Percentiles rank a stretch among this genome's conserved stretches.
phyloP scores from a whole-genome alignment of 2,797 vertebrate genomes.

The Danio choprae region DNA sequence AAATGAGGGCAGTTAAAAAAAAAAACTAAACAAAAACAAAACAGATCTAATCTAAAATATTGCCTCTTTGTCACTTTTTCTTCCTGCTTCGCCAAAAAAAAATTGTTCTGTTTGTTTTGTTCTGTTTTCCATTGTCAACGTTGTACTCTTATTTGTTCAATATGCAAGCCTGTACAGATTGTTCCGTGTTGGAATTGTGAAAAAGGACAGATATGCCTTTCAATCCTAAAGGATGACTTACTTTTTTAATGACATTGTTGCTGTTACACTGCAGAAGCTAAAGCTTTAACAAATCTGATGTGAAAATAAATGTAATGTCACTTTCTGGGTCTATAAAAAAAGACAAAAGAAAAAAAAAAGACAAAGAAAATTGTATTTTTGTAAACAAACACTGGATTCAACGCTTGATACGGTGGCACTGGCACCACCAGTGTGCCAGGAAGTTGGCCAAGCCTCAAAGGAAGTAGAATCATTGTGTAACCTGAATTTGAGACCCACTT shows the following conservation, averaged over 20 bases:
- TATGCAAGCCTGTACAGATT: constrained; percentile 82
- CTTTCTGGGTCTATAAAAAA: constrained; percentile 80
- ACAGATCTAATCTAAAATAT: constrained; percentile 79
- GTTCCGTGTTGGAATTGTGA: constrained; percentile 75
- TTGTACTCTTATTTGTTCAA: constrained; percentile 68
- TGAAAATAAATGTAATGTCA: constrained; percentile 78
- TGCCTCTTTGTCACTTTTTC: constrained; percentile 81
- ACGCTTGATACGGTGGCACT: constrained; percentile 70
- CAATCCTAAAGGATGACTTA: constrained; percentile 71
- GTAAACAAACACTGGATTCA: constrained; percentile 86
- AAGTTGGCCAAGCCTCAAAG: constrained; percentile 66
- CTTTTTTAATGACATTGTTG: constrained; percentile 76
- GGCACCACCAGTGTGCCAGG: constrained; percentile 56
- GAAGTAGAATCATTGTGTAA: constrained; percentile 71
- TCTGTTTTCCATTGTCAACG: constrained; percentile 68
- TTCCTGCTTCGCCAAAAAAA: constrained; percentile 85
- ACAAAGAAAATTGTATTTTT: constrained; percentile 74
- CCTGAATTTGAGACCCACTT: constrained; percentile 79
- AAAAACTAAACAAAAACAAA: no score
- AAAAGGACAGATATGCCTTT: constrained; percentile 75
- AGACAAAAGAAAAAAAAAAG: constrained; percentile 66
- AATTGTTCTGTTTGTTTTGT: constrained; percentile 61
- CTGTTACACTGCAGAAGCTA: constrained; percentile 84
- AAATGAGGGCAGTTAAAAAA: constrained; percentile 74
- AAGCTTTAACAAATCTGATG: constrained; percentile 85